phyloP scores from a whole-genome alignment of 1,140 invertebrate species.

The Psilanteris sp. region DNA sequence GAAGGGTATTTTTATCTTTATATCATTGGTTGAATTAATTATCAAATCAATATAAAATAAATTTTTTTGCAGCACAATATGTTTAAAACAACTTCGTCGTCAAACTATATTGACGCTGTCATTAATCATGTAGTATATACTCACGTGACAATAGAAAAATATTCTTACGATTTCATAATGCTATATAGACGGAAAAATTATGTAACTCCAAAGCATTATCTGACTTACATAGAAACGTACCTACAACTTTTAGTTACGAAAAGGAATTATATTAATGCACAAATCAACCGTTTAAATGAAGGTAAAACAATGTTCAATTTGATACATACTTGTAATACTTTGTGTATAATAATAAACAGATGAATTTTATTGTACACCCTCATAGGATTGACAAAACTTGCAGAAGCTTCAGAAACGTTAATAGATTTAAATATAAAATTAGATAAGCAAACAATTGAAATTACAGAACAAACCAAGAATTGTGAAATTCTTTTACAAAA shows the following conservation, averaged over 20 bases:
- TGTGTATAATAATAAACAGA: too few relatives aligned
- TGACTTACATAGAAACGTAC: conserved; percentile 91
- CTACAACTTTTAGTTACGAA: conserved; percentile 85
- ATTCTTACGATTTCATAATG: conserved; percentile 85
- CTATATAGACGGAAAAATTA: conserved; percentile 89
- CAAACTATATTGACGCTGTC: too few relatives aligned
- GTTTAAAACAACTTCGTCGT: too few relatives aligned
- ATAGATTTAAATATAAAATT: conserved; percentile 87
- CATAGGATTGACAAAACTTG: conserved; percentile 87
- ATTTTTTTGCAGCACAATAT: too few relatives aligned
- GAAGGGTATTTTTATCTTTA: too few relatives aligned
- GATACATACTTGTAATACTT: too few relatives aligned
- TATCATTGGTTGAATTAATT: too few relatives aligned
- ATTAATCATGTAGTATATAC: too few relatives aligned
- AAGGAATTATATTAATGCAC: conserved; percentile 76
- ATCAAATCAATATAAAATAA: too few relatives aligned
- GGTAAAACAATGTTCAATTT: conserved; percentile 60
- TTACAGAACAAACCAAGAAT: conserved; percentile 86
- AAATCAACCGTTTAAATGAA: conserved; percentile 76
- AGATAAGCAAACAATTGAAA: conserved; percentile 87
- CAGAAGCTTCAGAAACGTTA: conserved; percentile 87
- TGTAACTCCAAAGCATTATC: conserved; percentile 94
- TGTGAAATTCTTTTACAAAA: conserved; percentile 87
- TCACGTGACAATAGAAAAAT: conserved; percentile 82
- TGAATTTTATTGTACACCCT: too few relatives aligned